phyloP scores from a whole-genome alignment of 1,140 invertebrate genomes.

The Bemisia tabaci region DNA sequence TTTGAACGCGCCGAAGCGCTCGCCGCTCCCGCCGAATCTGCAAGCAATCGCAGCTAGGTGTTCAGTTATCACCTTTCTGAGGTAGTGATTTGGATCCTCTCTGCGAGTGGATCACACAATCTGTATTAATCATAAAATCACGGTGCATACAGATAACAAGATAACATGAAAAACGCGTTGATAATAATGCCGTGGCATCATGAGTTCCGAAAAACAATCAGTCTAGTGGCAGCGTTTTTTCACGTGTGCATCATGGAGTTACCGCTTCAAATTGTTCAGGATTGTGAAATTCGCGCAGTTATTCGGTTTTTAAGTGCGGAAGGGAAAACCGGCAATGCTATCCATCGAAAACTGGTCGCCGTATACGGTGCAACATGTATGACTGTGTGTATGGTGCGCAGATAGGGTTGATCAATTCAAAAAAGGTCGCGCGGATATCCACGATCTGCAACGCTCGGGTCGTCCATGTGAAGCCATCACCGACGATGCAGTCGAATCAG shows the following conservation, averaged over 20 bases:
- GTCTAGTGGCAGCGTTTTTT: neutral
- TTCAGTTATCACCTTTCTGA: no score
- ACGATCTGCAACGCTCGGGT: constrained; percentile 18
- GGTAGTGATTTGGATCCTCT: neutral
- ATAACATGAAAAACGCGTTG: neutral
- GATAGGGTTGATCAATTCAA: constrained; percentile 18
- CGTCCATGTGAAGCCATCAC: constrained; percentile 17
- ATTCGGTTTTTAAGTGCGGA: constrained; percentile 14
- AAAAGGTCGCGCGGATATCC: constrained; percentile 16
- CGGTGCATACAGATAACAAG: neutral
- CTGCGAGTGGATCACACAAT: neutral
- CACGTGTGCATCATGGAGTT: neutral
- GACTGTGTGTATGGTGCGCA: constrained; percentile 14
- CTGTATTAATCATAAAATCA: neutral
- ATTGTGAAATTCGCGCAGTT: constrained; percentile 14
- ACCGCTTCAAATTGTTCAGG: neutral
- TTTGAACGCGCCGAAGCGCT: no score
- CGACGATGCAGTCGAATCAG: constrained; percentile 3
- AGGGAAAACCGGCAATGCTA: constrained; percentile 8
- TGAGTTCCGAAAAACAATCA: neutral
- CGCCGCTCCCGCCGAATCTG: no score
- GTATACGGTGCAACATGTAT: constrained; percentile 18
- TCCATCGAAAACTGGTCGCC: constrained; percentile 13
- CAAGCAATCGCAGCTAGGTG: no score
- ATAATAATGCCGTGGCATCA: neutral